These are phyloP conservation scores for Mohoua ochrocephala DNA, from an alignment of 2,113 vertebrate species.

Conservation along the genomic window DNA sequence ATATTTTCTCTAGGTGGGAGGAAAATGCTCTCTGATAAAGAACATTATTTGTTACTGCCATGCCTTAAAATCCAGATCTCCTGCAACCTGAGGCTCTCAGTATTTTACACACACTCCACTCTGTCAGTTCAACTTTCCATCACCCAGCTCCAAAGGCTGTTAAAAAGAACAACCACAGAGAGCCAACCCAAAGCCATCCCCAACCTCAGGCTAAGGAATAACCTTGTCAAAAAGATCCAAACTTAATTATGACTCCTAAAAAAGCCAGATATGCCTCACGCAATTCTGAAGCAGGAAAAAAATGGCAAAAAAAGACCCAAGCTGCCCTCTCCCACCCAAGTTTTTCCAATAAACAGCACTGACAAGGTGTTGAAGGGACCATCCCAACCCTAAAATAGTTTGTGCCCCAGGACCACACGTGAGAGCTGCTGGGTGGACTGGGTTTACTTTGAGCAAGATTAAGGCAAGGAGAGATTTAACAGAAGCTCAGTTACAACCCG, in stretches of 20 bases:
- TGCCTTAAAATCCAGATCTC: background rate
- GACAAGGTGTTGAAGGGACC: conserved; percentile 5
- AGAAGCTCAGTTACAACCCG: conserved; percentile 11
- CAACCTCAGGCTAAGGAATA: background rate
- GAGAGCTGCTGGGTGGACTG: background rate
- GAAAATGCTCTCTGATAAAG: background rate
- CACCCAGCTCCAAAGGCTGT: background rate
- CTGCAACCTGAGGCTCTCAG: background rate
- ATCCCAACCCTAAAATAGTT: background rate
- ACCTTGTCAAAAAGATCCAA: background rate
- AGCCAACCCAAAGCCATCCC: background rate
- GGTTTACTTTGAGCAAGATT: background rate
- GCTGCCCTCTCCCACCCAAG: background rate
- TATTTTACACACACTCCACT: background rate
- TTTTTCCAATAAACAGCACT: background rate
- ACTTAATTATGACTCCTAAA: background rate
- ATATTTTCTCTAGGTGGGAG: background rate
- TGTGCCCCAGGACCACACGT: conserved; percentile 27
- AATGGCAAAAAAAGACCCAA: background rate
- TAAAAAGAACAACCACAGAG: background rate
- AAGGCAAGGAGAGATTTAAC: background rate
- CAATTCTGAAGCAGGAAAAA: background rate
- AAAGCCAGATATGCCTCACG: rapidly evolving
- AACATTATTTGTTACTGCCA: background rate
- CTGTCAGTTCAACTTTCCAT: background rate